phyloP scores from a whole-genome alignment of 2,888 invertebrate species.

The Palloptera scutellata region DNA sequence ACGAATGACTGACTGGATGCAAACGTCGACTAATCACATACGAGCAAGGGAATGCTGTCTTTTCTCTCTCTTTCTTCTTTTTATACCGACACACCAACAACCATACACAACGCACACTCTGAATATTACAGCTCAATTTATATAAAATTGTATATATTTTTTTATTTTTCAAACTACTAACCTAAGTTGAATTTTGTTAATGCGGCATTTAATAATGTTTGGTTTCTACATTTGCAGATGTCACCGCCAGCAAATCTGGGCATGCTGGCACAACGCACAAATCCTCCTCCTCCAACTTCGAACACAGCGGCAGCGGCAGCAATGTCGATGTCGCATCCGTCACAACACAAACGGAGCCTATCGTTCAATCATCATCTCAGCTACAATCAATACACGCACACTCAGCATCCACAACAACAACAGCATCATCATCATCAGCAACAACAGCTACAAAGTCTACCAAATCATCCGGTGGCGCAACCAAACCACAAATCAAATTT shows the following conservation, averaged over 20 bases:
- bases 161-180: not conserved
- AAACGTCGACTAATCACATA: conserved; percentile 20
- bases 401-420: conserved; percentile 67
- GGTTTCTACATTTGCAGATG: conserved; percentile 65
- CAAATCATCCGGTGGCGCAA: conserved; percentile 66
- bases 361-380: conserved; percentile 77
- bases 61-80: not conserved
- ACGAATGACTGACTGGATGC: conserved; percentile 3
- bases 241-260: conserved; percentile 67
- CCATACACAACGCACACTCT: no score
- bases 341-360: conserved; percentile 74
- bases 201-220: not conserved
- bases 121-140: not conserved
- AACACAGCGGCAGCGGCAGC: conserved; percentile 39
- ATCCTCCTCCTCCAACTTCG: conserved; percentile 38
- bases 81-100: no score
- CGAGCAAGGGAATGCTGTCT: not conserved
- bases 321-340: conserved; percentile 57
- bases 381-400: conserved; percentile 70
- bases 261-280: conserved; percentile 56
- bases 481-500: conserved; percentile 64
- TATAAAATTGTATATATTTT: not conserved
- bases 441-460: conserved; percentile 68
- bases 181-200: not conserved
- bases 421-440: conserved; percentile 64